A percentile compares a stretch with the other conserved stretches of the same genome.
Conservation (phyloP, 2,113 vertebrate genomes). For the Cavia aperea region DNA sequence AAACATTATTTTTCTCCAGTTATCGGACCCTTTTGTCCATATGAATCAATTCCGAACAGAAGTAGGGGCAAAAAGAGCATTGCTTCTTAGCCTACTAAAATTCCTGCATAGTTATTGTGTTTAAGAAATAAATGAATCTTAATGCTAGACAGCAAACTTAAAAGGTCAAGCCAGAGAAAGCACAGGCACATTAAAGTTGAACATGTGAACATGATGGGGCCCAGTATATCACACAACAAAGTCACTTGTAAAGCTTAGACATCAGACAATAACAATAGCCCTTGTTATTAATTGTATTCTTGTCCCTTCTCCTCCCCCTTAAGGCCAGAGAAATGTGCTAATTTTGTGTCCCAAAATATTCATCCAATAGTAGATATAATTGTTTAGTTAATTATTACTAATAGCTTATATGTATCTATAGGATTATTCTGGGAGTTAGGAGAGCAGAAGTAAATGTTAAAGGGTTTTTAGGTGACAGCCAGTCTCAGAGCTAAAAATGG, state of each 20-base stretch:
- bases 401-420: neutral
- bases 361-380: neutral
- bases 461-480: neutral
- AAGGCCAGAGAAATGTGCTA: neutral
- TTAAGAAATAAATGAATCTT: slow-evolving; percentile 19
- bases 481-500: neutral
- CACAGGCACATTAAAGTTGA: neutral
- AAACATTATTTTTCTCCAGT: neutral
- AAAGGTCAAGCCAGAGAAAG: neutral
- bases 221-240: neutral
- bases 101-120: neutral
- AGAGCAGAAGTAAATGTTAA: neutral
- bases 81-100: slow-evolving; percentile 41
- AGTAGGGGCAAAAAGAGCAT: neutral
- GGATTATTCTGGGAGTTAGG: neutral
- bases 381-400: slow-evolving; percentile 41
- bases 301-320: neutral
- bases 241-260: neutral
- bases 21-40: neutral
- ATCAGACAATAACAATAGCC: neutral
- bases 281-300: neutral
- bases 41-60: slow-evolving; percentile 9
- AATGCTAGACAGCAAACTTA: neutral
- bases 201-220: neutral
- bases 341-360: neutral